These are phyloP conservation scores for Apodemus speciosus DNA, from an alignment of 2,113 vertebrate species.

Conservation along the genomic window DNA sequence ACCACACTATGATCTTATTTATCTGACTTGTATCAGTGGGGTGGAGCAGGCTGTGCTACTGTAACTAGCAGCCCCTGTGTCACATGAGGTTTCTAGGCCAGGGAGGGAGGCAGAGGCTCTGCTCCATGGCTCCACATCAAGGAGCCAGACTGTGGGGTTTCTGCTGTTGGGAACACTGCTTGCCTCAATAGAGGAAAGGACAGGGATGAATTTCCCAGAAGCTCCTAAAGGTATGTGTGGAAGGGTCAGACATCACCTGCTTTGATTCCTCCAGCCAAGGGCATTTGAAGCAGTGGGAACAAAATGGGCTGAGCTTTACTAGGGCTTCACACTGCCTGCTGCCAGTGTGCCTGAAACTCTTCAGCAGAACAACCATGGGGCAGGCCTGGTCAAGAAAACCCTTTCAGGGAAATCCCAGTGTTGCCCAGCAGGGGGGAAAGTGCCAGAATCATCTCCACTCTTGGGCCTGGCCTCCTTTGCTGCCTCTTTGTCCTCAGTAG, in stretches of 20 bases:
- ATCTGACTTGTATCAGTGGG: background rate
- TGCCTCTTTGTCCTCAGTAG: background rate
- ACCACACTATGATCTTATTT: background rate
- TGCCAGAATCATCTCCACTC: background rate
- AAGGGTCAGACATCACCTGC: background rate
- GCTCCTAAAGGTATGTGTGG: background rate
- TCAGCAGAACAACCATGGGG: background rate
- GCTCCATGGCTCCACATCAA: background rate
- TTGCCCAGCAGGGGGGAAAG: background rate
- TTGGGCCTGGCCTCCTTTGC: background rate
- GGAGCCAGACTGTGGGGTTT: rapidly evolving
- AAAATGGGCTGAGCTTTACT: rapidly evolving
- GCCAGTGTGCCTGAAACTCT: background rate
- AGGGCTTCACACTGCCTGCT: background rate
- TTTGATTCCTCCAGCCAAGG: background rate
- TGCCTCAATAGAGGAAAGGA: background rate
- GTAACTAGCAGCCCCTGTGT: background rate
- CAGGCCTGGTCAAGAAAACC: background rate
- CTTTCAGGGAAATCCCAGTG: background rate
- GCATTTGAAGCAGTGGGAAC: too few relatives aligned
- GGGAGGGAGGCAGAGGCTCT: background rate
- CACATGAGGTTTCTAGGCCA: rapidly evolving
- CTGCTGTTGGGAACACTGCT: rapidly evolving
- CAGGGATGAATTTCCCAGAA: too few relatives aligned
- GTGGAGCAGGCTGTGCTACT: too few relatives aligned